Conservation (phyloP, 2,888 invertebrate genomes). For the Catocala fraxini region DNA sequence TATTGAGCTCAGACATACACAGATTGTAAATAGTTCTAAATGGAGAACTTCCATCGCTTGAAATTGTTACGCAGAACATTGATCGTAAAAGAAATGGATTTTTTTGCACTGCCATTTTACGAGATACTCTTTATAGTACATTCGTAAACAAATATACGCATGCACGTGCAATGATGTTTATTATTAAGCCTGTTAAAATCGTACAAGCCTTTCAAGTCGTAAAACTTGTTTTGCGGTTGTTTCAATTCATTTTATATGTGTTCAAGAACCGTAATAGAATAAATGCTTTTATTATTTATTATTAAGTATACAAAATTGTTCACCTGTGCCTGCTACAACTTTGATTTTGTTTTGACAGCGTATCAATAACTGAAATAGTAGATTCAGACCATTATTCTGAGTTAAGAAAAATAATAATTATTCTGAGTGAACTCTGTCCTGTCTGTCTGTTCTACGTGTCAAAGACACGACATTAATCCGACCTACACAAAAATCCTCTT, state of each 20-base stretch:
- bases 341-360: too few relatives aligned
- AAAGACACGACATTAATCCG: too few relatives aligned
- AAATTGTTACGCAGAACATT: constrained; percentile 54
- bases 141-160: not conserved
- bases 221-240: constrained; percentile 4
- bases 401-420: too few relatives aligned
- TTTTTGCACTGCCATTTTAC: constrained; percentile 34
- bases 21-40: constrained; percentile 46
- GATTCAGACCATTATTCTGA: too few relatives aligned
- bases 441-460: too few relatives aligned
- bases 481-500: too few relatives aligned
- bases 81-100: constrained; percentile 58
- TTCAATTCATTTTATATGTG: not conserved
- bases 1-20: not conserved
- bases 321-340: too few relatives aligned
- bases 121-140: constrained; percentile 36
- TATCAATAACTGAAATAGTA: too few relatives aligned
- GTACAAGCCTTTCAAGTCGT: constrained; percentile 10
- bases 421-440: too few relatives aligned
- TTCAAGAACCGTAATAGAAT: not conserved
- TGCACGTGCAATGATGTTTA: constrained; percentile 29
- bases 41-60: constrained; percentile 57
- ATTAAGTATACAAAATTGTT: too few relatives aligned
- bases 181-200: constrained; percentile 29
- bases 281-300: too few relatives aligned